Conservation (phyloP, 2,797 vertebrate genomes). For the Echiichthys vipera region DNA sequence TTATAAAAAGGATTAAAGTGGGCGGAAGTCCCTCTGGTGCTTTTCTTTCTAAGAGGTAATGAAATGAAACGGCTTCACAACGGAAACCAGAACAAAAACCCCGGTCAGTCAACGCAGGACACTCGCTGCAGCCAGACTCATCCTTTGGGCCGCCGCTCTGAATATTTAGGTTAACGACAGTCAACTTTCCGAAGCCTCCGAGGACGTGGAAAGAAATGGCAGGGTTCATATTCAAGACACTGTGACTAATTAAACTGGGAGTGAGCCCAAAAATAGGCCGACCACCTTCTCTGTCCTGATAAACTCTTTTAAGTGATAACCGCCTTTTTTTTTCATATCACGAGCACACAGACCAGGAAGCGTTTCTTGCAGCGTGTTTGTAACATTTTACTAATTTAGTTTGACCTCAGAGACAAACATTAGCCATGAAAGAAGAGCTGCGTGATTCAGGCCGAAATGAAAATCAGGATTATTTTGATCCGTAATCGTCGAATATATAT, state of each 20-base stretch:
- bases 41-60: not conserved
- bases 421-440: not conserved
- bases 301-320: slow-evolving; percentile 24
- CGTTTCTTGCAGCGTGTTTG: not conserved
- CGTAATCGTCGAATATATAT: too few relatives aligned
- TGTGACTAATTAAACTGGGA: slow-evolving; percentile 63
- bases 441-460: too few relatives aligned
- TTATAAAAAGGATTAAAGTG: not conserved
- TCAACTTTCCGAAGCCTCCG: slow-evolving; percentile 45
- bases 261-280: slow-evolving; percentile 51
- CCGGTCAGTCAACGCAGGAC: slow-evolving; percentile 6
- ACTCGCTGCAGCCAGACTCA: not conserved
- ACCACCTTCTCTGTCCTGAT: slow-evolving; percentile 37
- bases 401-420: not conserved
- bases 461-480: too few relatives aligned
- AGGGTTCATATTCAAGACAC: slow-evolving; percentile 57
- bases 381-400: not conserved
- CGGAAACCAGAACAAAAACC: not conserved
- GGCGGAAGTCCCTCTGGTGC: not conserved
- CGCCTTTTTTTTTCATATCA: slow-evolving; percentile 3
- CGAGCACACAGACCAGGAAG: not conserved
- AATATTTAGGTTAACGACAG: slow-evolving; percentile 66
- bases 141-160: slow-evolving; percentile 34
- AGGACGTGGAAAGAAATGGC: slow-evolving; percentile 46
- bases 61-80: not conserved